Conservation (phyloP, 2,797 vertebrate species). For the Phalloptychus januarius region DNA sequence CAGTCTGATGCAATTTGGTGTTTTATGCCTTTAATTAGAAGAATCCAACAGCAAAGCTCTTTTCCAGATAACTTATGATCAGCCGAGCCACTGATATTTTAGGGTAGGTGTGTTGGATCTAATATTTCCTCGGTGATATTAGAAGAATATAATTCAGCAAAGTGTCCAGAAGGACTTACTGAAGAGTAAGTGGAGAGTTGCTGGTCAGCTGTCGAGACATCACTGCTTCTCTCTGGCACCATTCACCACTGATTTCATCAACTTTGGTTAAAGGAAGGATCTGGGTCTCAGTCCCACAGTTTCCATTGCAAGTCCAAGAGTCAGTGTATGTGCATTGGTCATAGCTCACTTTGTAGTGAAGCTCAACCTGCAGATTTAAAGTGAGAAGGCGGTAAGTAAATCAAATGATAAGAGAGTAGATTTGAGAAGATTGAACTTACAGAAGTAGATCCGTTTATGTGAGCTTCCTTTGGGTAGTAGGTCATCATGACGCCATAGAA, state of each 20-base stretch:
- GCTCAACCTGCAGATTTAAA: slow-evolving; percentile 36
- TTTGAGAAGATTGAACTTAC: not conserved
- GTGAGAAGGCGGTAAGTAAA: not conserved
- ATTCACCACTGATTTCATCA: not conserved
- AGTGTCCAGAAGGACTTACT: not conserved
- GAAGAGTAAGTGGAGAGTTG: not conserved
- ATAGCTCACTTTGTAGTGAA: slow-evolving; percentile 37
- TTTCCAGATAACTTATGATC: not conserved
- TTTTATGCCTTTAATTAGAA: not conserved
- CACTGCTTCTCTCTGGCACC: slow-evolving; percentile 55
- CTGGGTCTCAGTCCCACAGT: not conserved
- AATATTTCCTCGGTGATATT: not conserved
- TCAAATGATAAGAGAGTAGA: not conserved
- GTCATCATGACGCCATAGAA: slow-evolving; percentile 8
- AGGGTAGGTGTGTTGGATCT: not conserved
- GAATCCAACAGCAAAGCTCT: not conserved
- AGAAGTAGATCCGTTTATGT: not conserved
- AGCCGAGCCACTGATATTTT: not conserved
- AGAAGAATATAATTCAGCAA: not conserved
- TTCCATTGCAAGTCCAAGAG: fast-evolving
- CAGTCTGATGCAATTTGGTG: not conserved
- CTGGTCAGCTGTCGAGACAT: not conserved
- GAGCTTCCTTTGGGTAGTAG: slow-evolving; percentile 6
- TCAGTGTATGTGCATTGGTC: fast-evolving
- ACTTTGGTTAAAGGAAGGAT: fast-evolving